Conservation (phyloP, 2,113 vertebrate genomes). For the Girardinichthys multiradiatus region DNA sequence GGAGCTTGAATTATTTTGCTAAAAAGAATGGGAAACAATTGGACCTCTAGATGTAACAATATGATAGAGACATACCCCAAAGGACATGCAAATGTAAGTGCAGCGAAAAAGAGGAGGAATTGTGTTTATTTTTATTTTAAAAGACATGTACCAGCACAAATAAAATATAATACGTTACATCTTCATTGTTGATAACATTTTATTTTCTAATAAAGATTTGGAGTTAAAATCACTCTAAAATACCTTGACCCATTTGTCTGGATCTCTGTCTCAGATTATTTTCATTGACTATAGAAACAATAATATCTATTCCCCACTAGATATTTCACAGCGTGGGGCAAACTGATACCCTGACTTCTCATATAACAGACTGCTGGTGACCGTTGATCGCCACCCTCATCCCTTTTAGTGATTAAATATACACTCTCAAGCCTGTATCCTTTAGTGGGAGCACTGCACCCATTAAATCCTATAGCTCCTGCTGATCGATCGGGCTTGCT, state of each 20-base stretch:
- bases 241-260: neutral
- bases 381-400: conserved; percentile 58
- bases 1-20: no score
- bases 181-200: neutral
- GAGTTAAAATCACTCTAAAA: neutral
- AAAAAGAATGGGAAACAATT: no score
- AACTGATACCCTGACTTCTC: conserved; percentile 46
- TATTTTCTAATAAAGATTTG: neutral
- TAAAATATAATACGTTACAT: no score
- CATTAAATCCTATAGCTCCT: conserved; percentile 75
- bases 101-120: no score
- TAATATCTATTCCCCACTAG: conserved; percentile 25
- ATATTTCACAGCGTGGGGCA: conserved; percentile 21
- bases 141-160: no score
- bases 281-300: conserved; percentile 13
- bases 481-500: conserved; percentile 71
- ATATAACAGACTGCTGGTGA: conserved; percentile 71
- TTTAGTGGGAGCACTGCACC: conserved; percentile 57
- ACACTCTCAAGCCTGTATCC: conserved; percentile 50
- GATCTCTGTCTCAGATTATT: neutral
- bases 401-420: conserved; percentile 75
- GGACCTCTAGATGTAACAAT: no score
- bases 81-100: no score
- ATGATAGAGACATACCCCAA: no score
- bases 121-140: no score